A percentile compares a stretch with the other conserved stretches of the same genome.
phyloP scores from a whole-genome alignment of 2,888 invertebrate species.

The Gari tellinella region DNA sequence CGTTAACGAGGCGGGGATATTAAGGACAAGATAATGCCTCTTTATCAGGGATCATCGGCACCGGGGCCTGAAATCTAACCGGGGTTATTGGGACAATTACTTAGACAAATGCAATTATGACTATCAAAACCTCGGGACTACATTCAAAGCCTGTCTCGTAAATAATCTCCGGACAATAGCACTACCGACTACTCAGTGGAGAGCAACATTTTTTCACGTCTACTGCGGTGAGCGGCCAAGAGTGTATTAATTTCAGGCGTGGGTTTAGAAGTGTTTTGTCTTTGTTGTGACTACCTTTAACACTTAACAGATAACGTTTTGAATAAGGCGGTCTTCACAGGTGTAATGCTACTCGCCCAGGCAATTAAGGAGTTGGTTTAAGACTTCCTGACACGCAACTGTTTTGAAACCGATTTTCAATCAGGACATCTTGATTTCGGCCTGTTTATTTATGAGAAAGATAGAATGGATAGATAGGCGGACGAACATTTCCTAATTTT shows the following conservation, averaged over 20 bases:
- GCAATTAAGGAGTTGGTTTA: slow-evolving; percentile 2
- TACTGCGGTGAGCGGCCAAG: background rate
- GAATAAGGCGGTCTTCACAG: background rate
- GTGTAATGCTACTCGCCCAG: slow-evolving; percentile 3
- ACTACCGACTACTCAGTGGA: background rate
- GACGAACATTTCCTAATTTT: too few species aligned
- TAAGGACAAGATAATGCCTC: slow-evolving; percentile 39
- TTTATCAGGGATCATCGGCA: slow-evolving; percentile 28
- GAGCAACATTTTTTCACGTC: slow-evolving; percentile 15
- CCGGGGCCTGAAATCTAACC: slow-evolving; percentile 24
- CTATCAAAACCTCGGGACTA: slow-evolving; percentile 8
- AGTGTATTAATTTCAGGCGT: slow-evolving; percentile 6
- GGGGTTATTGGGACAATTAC: slow-evolving; percentile 17
- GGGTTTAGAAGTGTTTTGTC: slow-evolving; percentile 2
- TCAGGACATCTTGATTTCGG: too few species aligned
- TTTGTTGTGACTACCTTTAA: slow-evolving; percentile 3
- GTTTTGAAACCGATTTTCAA: too few species aligned
- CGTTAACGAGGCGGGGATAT: slow-evolving; percentile 48
- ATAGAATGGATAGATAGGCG: too few species aligned
- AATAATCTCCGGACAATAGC: slow-evolving; percentile 38
- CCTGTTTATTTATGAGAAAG: too few species aligned
- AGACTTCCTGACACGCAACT: slow-evolving; percentile 5
- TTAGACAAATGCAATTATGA: slow-evolving; percentile 27
- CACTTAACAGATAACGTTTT: slow-evolving; percentile 6
- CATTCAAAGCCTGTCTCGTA: slow-evolving; percentile 41